These are phyloP conservation scores for Planococcus citri DNA, from an alignment of 1,140 invertebrate species.

Conservation along the genomic window DNA sequence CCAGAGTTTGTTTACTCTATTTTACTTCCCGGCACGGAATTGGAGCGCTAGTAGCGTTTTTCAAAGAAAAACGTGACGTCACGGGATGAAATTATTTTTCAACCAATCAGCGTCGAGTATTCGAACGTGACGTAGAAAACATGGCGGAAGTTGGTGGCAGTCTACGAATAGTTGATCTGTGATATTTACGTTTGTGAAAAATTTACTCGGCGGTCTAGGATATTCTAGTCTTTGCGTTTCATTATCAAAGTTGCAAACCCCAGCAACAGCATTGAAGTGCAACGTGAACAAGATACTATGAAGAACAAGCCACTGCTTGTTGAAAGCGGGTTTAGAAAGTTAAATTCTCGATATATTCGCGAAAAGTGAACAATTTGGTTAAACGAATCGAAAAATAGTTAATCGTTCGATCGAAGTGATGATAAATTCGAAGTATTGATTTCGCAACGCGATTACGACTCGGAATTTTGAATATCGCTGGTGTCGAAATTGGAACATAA, in stretches of 20 bases:
- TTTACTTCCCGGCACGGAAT: too few relatives aligned
- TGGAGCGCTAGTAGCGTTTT: too few relatives aligned
- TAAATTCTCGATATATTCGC: not conserved
- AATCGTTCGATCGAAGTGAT: not conserved
- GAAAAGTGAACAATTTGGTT: not conserved
- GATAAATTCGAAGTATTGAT: not conserved
- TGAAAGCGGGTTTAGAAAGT: conserved; percentile 11
- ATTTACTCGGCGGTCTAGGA: not conserved
- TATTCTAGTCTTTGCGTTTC: not conserved
- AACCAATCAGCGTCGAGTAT: too few relatives aligned
- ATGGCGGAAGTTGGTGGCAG: too few relatives aligned
- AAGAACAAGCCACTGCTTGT: conserved; percentile 15
- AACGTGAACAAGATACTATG: conserved; percentile 17
- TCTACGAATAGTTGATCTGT: too few relatives aligned
- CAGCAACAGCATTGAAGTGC: conserved; percentile 15
- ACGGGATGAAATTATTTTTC: too few relatives aligned
- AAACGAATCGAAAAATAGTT: not conserved
- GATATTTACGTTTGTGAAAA: too few relatives aligned
- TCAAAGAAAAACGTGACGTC: too few relatives aligned
- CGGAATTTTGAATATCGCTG: not conserved
- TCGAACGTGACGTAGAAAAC: too few relatives aligned
- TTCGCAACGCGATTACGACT: not conserved
- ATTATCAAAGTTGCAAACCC: not conserved
- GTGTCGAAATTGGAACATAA: conserved; percentile 2
- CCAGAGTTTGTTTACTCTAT: not conserved